A percentile compares a stretch with the other conserved stretches of the same genome.
Evolutionary conservation across 2,888 invertebrate genomes (phyloP).

Genomic region (Marasmarcha lunaedactyla): DNA sequence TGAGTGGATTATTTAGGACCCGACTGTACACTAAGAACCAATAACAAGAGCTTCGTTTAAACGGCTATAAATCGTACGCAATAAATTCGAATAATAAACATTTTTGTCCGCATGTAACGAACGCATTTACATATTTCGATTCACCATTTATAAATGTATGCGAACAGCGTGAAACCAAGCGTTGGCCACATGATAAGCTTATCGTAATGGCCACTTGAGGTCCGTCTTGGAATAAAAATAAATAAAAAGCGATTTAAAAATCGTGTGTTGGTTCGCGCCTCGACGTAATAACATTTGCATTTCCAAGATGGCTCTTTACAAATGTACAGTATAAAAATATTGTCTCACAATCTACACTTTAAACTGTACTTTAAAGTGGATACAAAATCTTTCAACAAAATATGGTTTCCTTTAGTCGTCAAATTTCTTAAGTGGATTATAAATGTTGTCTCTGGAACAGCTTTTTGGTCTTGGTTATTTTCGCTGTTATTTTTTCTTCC

Average conservation of each 20-base stretch:
- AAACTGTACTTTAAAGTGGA: too few relatives aligned
- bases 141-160: conserved; percentile 24
- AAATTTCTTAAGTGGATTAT: conserved; percentile 6
- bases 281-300: conserved; percentile 46
- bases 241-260: conserved; percentile 33
- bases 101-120: too few relatives aligned
- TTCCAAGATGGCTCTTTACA: conserved; percentile 20
- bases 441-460: too few relatives aligned
- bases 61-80: too few relatives aligned
- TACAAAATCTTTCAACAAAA: background rate
- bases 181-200: conserved; percentile 40
- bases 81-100: too few relatives aligned
- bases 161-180: conserved; percentile 43
- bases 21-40: too few relatives aligned
- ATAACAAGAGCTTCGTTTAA: too few relatives aligned
- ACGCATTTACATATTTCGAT: background rate
- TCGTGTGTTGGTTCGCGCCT: conserved; percentile 37
- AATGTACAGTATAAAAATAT: conserved; percentile 8
- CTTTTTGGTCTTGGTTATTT: too few relatives aligned
- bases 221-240: conserved; percentile 30
- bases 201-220: conserved; percentile 50
- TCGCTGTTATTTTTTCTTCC: too few relatives aligned
- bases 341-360: background rate
- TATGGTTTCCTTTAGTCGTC: conserved; percentile 4
- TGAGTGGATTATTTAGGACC: too few relatives aligned